Base-by-base conservation (phyloP, 2,888 invertebrate genomes). In the Trissonchulus latispiculum region DNA sequence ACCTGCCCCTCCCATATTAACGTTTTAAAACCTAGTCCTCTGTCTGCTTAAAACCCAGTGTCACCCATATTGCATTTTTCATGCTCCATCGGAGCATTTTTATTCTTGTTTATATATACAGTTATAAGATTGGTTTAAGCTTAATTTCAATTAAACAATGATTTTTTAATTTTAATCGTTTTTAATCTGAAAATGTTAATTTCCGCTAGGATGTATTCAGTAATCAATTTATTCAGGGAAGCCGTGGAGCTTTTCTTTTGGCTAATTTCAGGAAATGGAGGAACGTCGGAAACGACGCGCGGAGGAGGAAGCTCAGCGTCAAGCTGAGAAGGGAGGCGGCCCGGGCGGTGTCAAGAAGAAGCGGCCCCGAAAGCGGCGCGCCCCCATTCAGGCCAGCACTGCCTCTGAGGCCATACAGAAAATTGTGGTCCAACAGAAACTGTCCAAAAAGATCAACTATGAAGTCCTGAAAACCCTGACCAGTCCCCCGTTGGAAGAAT, bases 381-480 rank as follows among this genome's bases (percentile, higher is more conserved):
- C 37, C 70, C 78, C 76, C 1, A 80, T 80, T 18, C 83, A 84
- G 71, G 84, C 84, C 0, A 80, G 80, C 61, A 84, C 84, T 0
- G 84, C 85, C 73, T 92, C 91, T 1, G 95, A 96, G 85, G 96
- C 96, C 0, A 93, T 97, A 67, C 93, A 93, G 83, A 95, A 94
- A 85, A 94, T 97, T 89, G 86, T 97, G 31, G 92, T 91, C 78
- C 96, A 96, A 83, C 95, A 95, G 85, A 92, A 92, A 82, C 90
- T 97, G 77, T 97, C 97, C 1, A 90, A 89, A 1, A 99, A 99
- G 87, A 95, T 99, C 73, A 96, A 99, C 85, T 99, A 99, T 81
- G 96, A 97, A 78, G 95, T 96, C 61, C 85, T 97, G 18, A 67
- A 70, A 66, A 31, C 62, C 2, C 61, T 75, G 28, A 37, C n/a